Evolutionary conservation across 2,113 vertebrate genomes (phyloP).

Genomic region (Macaca mulatta): DNA sequence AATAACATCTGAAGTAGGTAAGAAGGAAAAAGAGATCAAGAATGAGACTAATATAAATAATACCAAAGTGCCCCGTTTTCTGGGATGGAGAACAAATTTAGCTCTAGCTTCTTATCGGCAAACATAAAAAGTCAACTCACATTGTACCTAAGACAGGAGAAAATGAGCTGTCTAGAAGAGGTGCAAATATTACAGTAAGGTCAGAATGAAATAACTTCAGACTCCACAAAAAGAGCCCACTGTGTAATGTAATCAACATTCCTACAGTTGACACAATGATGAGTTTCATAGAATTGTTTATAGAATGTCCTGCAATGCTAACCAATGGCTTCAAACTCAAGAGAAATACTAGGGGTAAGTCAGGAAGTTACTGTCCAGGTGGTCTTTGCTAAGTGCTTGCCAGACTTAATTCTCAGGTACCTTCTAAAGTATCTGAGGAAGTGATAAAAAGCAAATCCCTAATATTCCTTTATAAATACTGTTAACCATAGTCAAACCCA

Average conservation of each 20-base stretch:
- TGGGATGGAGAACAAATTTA: not conserved
- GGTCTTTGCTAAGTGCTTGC: not conserved
- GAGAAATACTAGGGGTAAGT: not conserved
- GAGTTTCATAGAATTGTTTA: not conserved
- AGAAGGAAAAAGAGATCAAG: not conserved
- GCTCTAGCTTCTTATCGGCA: not conserved
- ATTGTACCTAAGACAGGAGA: not conserved
- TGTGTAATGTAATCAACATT: not conserved
- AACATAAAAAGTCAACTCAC: not conserved
- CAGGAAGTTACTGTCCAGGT: not conserved
- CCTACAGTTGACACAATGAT: not conserved
- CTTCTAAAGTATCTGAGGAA: constrained; percentile 10
- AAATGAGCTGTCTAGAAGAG: not conserved
- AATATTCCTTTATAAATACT: not conserved
- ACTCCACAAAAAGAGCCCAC: not conserved
- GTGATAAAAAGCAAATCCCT: not conserved
- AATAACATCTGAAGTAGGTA: not conserved
- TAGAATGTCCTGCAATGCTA: not conserved
- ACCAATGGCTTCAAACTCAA: not conserved
- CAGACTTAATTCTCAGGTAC: not conserved
- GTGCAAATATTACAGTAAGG: not conserved
- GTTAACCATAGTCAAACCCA: not conserved
- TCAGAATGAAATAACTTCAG: not conserved
- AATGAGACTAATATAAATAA: not conserved
- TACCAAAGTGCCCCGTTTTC: not conserved